phyloP scores from a whole-genome alignment of 1,140 invertebrate species.

The Aphaenogaster floridana region DNA sequence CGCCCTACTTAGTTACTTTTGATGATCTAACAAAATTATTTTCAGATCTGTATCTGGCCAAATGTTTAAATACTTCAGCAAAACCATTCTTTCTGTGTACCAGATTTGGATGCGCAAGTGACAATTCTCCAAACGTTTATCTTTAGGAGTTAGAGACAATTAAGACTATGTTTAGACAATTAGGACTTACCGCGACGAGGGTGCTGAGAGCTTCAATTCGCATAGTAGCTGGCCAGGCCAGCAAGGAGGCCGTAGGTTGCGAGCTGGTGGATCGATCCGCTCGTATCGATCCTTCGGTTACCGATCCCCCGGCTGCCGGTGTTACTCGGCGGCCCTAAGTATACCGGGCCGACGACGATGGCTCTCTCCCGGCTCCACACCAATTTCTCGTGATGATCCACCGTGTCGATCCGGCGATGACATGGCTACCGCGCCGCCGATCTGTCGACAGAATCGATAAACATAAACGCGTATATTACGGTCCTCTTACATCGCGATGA shows the following conservation, averaged over 20 bases:
- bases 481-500: background rate
- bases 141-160: too few relatives aligned
- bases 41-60: too few relatives aligned
- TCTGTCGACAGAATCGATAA: slow-evolving; percentile 57
- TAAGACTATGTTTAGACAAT: background rate
- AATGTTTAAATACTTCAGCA: too few relatives aligned
- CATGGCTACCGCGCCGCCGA: slow-evolving; percentile 75
- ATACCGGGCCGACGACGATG: slow-evolving; percentile 68
- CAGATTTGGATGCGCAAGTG: background rate
- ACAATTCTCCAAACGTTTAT: background rate
- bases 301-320: slow-evolving; percentile 45
- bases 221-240: slow-evolving; percentile 87
- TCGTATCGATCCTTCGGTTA: slow-evolving; percentile 78
- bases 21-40: too few relatives aligned
- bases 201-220: slow-evolving; percentile 86
- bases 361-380: slow-evolving; percentile 78
- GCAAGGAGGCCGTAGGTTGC: slow-evolving; percentile 84
- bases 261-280: slow-evolving; percentile 80
- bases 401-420: slow-evolving; percentile 74
- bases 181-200: slow-evolving; percentile 85
- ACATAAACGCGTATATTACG: slow-evolving; percentile 3
- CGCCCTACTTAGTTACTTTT: too few relatives aligned
- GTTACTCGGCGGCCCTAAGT: slow-evolving; percentile 62
- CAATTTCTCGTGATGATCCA: slow-evolving; percentile 76
- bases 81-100: background rate